A percentile compares a stretch with the other conserved stretches of the same genome.
These are phyloP conservation scores for Pelochelys cantorii DNA, from an alignment of 2,797 vertebrate genomes.

Conservation along the genomic window DNA sequence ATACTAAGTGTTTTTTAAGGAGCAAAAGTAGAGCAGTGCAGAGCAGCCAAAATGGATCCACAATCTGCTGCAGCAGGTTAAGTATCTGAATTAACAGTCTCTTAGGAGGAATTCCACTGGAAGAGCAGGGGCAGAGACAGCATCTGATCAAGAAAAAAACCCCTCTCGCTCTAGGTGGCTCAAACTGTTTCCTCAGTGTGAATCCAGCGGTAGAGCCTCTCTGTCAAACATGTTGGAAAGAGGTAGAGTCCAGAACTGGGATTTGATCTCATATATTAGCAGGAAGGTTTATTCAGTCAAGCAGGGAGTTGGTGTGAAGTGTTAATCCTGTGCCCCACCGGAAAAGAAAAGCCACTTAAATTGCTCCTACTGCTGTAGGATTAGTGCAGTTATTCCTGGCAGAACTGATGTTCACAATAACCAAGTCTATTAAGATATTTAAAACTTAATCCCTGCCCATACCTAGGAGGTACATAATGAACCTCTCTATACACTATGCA, in stretches of 20 bases:
- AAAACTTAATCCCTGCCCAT: not conserved
- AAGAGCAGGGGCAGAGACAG: not conserved
- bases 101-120: not conserved
- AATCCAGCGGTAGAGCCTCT: not conserved
- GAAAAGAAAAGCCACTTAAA: slow-evolving; percentile 23
- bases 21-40: not conserved
- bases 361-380: slow-evolving; percentile 24
- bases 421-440: not conserved
- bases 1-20: not conserved
- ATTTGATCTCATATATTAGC: slow-evolving; percentile 19
- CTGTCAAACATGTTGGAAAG: not conserved
- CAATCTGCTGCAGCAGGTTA: not conserved
- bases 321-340: not conserved
- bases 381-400: not conserved
- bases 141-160: not conserved
- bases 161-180: not conserved
- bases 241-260: not conserved
- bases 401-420: slow-evolving; percentile 27
- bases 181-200: not conserved
- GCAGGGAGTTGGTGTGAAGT: slow-evolving; percentile 38
- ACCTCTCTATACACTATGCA: not conserved
- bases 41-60: not conserved
- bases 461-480: not conserved
- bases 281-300: slow-evolving; percentile 23
- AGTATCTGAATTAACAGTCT: not conserved